Evolutionary conservation across 1,140 invertebrate species (phyloP).

Genomic region (Drosophila ohnishii): DNA sequence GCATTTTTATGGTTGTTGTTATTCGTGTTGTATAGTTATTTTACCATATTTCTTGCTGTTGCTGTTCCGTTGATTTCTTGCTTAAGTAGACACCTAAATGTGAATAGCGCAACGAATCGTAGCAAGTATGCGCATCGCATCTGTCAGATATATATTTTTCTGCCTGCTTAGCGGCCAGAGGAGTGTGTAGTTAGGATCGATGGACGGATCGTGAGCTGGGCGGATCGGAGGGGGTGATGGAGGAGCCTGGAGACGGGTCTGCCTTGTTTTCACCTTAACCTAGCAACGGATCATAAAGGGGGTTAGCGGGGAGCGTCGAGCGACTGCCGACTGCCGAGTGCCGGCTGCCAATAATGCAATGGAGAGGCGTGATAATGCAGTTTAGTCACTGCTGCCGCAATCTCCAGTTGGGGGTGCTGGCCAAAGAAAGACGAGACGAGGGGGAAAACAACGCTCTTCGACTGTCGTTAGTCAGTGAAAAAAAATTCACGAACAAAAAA

Average conservation of each 20-base stretch:
- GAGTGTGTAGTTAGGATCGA: constrained; percentile 76
- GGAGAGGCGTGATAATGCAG: constrained; percentile 81
- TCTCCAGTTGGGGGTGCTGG: constrained; percentile 36
- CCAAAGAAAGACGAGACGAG: not conserved
- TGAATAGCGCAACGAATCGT: constrained; percentile 80
- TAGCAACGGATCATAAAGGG: constrained; percentile 38
- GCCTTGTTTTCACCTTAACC: constrained; percentile 78
- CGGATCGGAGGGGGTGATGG: not conserved
- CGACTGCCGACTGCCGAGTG: constrained; percentile 1
- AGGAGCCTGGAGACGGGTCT: constrained; percentile 21
- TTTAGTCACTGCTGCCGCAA: constrained; percentile 71
- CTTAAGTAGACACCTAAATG: constrained; percentile 81
- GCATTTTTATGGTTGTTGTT: constrained; percentile 44
- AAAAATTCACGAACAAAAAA: constrained; percentile 38
- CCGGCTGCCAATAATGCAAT: constrained; percentile 77
- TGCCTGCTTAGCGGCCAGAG: constrained; percentile 65
- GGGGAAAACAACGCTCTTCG: constrained; percentile 18
- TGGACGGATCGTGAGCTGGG: constrained; percentile 40
- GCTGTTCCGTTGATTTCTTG: constrained; percentile 54
- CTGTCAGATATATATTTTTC: constrained; percentile 79
- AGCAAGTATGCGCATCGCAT: constrained; percentile 74
- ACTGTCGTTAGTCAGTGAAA: constrained; percentile 53
- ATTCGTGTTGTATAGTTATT: constrained; percentile 27
- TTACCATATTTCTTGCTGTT: constrained; percentile 27
- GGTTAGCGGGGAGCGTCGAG: constrained; percentile 18